These are phyloP conservation scores for Hypotaenidia philippensis DNA, from an alignment of 2,797 vertebrate genomes.

Conservation along the genomic window DNA sequence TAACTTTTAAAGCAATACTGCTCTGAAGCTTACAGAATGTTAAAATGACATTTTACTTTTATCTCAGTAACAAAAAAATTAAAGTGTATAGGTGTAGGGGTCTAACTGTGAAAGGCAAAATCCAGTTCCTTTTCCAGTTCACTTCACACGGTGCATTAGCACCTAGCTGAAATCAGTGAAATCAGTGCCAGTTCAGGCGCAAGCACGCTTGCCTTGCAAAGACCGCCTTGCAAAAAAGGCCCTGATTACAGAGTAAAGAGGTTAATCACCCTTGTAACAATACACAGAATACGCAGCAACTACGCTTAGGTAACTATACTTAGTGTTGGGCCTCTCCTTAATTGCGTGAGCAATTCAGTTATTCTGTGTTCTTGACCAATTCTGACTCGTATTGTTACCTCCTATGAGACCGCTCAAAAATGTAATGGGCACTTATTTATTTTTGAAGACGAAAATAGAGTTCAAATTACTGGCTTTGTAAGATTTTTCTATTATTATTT, in stretches of 20 bases:
- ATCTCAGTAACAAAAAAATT: neutral
- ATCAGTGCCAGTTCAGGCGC: neutral
- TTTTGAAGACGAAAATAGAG: conserved; percentile 26
- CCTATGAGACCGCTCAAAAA: neutral
- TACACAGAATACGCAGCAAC: neutral
- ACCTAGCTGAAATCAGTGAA: neutral
- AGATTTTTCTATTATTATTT: neutral
- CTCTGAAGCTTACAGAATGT: neutral
- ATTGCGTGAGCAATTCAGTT: neutral
- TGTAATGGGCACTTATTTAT: neutral
- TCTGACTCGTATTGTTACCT: neutral
- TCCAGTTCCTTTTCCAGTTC: neutral
- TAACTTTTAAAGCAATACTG: neutral
- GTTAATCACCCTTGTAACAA: neutral
- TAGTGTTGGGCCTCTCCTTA: neutral
- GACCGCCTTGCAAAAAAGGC: neutral
- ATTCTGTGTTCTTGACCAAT: neutral
- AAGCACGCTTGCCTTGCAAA: neutral
- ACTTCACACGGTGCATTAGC: neutral
- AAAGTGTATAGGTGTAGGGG: neutral
- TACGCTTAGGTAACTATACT: neutral
- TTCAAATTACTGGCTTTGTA: conserved; percentile 12
- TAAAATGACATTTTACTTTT: neutral
- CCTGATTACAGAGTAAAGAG: neutral
- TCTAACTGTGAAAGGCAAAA: neutral